phyloP scores from a whole-genome alignment of 2,888 invertebrate genomes.

The Euzophera pinguis region DNA sequence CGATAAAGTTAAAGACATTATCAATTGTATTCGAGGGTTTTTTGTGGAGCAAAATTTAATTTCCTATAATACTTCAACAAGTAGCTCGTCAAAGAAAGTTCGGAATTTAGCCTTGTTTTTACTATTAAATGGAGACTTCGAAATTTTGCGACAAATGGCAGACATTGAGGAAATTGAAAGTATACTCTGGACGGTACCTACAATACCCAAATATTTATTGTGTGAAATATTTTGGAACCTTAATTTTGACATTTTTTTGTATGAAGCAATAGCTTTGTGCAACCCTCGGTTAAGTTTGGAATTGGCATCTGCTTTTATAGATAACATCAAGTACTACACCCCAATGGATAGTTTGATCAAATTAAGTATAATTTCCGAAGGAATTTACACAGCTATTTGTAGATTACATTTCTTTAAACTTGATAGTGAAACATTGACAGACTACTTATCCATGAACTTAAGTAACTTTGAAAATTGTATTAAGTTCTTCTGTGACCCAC shows the following conservation, averaged over 20 bases:
- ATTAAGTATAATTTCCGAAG: conserved; percentile 40
- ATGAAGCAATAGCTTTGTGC: conserved; percentile 52
- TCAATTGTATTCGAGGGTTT: conserved; percentile 41
- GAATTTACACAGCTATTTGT: conserved; percentile 50
- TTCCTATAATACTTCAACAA: conserved; percentile 31
- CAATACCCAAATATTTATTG: conserved; percentile 56
- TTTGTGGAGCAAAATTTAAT: conserved; percentile 46
- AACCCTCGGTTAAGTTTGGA: conserved; percentile 54
- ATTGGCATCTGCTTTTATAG: conserved; percentile 48
- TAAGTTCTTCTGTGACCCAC: conserved; percentile 52
- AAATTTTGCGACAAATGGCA: conserved; percentile 46
- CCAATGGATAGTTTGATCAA: conserved; percentile 49
- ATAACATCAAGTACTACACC: conserved; percentile 53
- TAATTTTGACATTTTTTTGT: conserved; percentile 51
- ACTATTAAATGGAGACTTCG: conserved; percentile 55
- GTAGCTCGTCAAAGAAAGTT: conserved; percentile 29
- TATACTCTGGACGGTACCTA: conserved; percentile 59
- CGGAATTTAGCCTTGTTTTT: conserved; percentile 59
- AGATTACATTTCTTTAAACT: conserved; percentile 50
- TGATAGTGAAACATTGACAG: conserved; percentile 26
- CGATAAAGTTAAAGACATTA: conserved; percentile 48
- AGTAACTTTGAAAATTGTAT: conserved; percentile 48
- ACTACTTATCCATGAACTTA: conserved; percentile 31
- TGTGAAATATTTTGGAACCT: conserved; percentile 63
- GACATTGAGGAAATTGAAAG: conserved; percentile 52